Evolutionary conservation across 2,888 invertebrate species (phyloP), one percentile per base, ranked within the genome.

Genomic region (Disparrhopalites patrizii): DNA sequence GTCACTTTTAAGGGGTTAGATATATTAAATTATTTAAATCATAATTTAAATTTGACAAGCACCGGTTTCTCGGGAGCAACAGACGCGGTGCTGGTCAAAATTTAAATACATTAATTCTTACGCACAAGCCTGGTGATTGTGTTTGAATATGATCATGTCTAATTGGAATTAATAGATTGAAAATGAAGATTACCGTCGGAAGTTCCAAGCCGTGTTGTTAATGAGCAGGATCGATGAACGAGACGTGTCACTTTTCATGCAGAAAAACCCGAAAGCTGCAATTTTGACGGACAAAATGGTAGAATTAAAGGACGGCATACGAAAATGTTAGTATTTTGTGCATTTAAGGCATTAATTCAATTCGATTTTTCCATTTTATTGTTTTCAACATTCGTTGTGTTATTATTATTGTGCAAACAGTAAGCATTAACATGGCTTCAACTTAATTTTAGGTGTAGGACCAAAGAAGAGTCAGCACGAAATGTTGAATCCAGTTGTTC

Each of bases 251-350:
- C 68, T 71, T 25, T 68, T 74, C 10, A 56, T 74, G 50, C 70
- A 74, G 51, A 71, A 68, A 28, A 71, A 73, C 63, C 72, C 74
- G 1, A 70, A 65, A 31, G 73, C 71, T 25, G 68, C 68, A 8
- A 25, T 30, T 4, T 27, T 74, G 2, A 65, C 69, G 1, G 72
- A 74, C 28, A 50, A 68, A 28, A 52, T 71, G 51, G 43, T 64
- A 18, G 33, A 68, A 47, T 28, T 72, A 8, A 55, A 54, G 3
- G 52, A 68, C 3, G 38, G 68, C 47, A 58, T 73, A 3, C 56
- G 65, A 20, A 66, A 63, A 64, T 66, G 72, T 72, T 65, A 64
- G 65, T 15, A 23, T 18, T 61, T 28, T 47, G 3, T 31, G 23
- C 4, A 18, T 33, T 28, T 13, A 28, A 13, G 8, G 8, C 18